Evolutionary conservation across 1,140 invertebrate genomes (phyloP), one percentile per base, ranked within the genome.

Genomic region (Tenebrio molitor): DNA sequence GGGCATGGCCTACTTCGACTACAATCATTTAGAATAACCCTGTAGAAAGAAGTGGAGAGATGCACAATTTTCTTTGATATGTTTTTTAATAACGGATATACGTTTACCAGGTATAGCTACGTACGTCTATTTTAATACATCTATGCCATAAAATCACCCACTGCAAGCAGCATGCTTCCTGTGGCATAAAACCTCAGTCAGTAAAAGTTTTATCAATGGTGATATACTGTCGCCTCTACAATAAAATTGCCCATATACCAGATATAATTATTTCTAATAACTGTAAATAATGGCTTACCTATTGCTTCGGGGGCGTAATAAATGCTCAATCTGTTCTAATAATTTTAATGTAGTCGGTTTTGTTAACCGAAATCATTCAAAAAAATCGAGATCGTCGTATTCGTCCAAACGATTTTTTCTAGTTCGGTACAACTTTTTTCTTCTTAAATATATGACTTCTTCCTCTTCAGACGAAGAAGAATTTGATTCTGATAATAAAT

Each of bases 111-210:
- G n/a, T n/a, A n/a, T n/a, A n/a, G n/a, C n/a, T n/a, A n/a, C n/a
- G n/a, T n/a, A n/a, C n/a, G n/a, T n/a, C n/a, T n/a, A n/a, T n/a
- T n/a, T n/a, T n/a, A n/a, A n/a, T n/a, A n/a, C n/a, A n/a, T n/a
- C n/a, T n/a, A n/a, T n/a, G n/a, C n/a, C n/a, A 58, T 76, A 33
- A 33, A 33, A 33, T 33, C 29, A 33, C 29, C 77, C 33, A 46
- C 75, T 12, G 75, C 50, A 14, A 75, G 46, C 23, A 69, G 23
- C 10, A 72, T 71, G 53, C 64, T 69, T 10, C 77, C 73, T 17
- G 73, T 75, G 7, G 74, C 74, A 46, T 50, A 75, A 34, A 21
- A 78, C 2, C 71, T 21, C 14, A 78, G 39, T 8, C 29, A 33
- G 4, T 33, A 33, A 33, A 5, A 33, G 10, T 33, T 33, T 4